Percentiles rank a stretch among this genome's conserved stretches.
These are phyloP conservation scores for Aselliscus stoliczkanus DNA, from an alignment of 2,797 vertebrate species.

Conservation along the genomic window DNA sequence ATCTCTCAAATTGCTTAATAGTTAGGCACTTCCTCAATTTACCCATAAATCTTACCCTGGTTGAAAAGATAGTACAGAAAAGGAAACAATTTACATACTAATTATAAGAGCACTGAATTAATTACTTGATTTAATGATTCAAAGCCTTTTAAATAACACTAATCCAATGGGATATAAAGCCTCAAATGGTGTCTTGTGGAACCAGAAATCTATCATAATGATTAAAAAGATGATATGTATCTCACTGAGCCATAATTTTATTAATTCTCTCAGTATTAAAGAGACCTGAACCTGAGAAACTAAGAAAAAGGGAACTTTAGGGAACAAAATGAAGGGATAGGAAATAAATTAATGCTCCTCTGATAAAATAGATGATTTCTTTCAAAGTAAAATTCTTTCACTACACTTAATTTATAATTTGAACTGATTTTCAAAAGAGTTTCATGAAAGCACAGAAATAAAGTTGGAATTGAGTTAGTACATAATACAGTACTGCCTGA, in stretches of 20 bases:
- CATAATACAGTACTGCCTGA: background rate
- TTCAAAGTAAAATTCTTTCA: slow-evolving; percentile 38
- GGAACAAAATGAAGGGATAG: background rate
- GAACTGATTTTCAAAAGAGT: background rate
- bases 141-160: background rate
- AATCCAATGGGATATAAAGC: background rate
- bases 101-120: slow-evolving; percentile 8
- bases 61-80: background rate
- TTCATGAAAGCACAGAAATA: background rate
- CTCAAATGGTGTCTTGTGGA: background rate
- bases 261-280: slow-evolving; percentile 22
- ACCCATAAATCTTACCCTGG: background rate
- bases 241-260: background rate
- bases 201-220: background rate
- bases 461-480: background rate
- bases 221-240: background rate
- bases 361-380: background rate
- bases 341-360: background rate
- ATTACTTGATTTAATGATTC: slow-evolving; percentile 5
- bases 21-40: background rate
- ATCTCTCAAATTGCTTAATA: background rate
- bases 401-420: background rate
- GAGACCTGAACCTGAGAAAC: background rate
- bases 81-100: background rate
- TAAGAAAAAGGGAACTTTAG: background rate